A percentile compares a stretch with the other conserved stretches of the same genome.
These are phyloP conservation scores for Cephalotes varians DNA, from an alignment of 2,888 invertebrate genomes.

Conservation along the genomic window DNA sequence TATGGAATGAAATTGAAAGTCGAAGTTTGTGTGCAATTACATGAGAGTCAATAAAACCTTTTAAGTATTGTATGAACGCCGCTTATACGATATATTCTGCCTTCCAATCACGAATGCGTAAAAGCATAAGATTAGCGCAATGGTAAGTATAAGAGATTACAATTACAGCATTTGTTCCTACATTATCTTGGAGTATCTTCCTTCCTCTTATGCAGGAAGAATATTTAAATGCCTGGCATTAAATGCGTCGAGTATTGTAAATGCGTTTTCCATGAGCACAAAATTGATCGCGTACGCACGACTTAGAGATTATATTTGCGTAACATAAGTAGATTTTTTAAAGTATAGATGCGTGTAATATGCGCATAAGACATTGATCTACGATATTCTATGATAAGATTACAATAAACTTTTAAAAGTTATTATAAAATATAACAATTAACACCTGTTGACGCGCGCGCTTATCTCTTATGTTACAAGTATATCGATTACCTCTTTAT, in stretches of 20 bases:
- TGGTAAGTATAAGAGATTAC: slow-evolving; percentile 26
- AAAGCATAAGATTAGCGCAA: slow-evolving; percentile 35
- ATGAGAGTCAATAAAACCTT: slow-evolving; percentile 37
- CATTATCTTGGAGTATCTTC: not conserved
- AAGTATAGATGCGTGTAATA: slow-evolving; percentile 38
- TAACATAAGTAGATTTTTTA: slow-evolving; percentile 22
- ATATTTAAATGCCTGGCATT: slow-evolving; percentile 37
- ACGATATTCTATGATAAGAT: slow-evolving; percentile 25
- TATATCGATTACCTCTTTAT: slow-evolving; percentile 11
- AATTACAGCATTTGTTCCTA: slow-evolving; percentile 26
- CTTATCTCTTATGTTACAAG: slow-evolving; percentile 42
- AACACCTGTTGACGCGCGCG: slow-evolving; percentile 34
- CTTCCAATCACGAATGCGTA: slow-evolving; percentile 1
- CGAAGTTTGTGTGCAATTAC: slow-evolving; percentile 13
- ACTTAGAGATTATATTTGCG: slow-evolving; percentile 17
- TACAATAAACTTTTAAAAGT: slow-evolving; percentile 49
- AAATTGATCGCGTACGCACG: slow-evolving; percentile 8
- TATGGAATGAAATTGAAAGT: slow-evolving; percentile 18
- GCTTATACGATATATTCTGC: slow-evolving; percentile 29
- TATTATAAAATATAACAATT: slow-evolving; percentile 56
- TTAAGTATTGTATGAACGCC: slow-evolving; percentile 13
- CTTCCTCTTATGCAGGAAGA: not conserved
- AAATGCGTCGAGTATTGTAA: slow-evolving; percentile 44
- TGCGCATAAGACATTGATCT: slow-evolving; percentile 37
- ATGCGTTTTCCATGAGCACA: slow-evolving; percentile 29